Evolutionary conservation across 2,113 vertebrate genomes (phyloP).

Genomic region (Xiphophorus maculatus): DNA sequence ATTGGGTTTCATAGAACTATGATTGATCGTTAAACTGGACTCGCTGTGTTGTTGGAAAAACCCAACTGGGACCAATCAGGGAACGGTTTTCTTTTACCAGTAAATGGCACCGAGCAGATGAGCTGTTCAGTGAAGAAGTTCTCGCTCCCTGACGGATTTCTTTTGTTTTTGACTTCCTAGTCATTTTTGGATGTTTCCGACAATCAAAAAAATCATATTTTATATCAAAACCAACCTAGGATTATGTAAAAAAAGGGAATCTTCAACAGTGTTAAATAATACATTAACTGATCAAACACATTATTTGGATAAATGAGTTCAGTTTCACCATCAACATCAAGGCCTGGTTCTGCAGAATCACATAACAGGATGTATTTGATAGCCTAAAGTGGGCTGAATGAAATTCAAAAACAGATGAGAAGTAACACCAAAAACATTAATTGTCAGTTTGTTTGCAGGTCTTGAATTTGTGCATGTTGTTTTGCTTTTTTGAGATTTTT

Average conservation of each 20-base stretch:
- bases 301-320: background rate
- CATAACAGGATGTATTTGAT: background rate
- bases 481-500: background rate
- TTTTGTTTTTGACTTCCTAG: background rate
- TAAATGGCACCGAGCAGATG: background rate
- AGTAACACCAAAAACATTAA: background rate
- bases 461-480: background rate
- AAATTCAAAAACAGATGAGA: background rate
- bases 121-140: background rate
- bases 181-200: background rate
- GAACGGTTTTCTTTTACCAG: slow-evolving; percentile 48
- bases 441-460: background rate
- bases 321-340: background rate
- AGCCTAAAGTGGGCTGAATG: background rate
- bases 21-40: slow-evolving; percentile 64
- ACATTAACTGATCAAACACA: background rate
- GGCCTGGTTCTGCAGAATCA: background rate
- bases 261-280: background rate
- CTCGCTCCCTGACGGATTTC: background rate
- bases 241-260: too few relatives aligned
- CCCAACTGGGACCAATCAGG: slow-evolving; percentile 47
- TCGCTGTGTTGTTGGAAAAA: slow-evolving; percentile 50
- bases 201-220: background rate
- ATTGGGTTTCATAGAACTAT: slow-evolving; percentile 53
- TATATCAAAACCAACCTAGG: background rate